A percentile compares a stretch with the other conserved stretches of the same genome.
phyloP scores from a whole-genome alignment of 2,797 vertebrate species.

The Periophthalmus magnuspinnatus region DNA sequence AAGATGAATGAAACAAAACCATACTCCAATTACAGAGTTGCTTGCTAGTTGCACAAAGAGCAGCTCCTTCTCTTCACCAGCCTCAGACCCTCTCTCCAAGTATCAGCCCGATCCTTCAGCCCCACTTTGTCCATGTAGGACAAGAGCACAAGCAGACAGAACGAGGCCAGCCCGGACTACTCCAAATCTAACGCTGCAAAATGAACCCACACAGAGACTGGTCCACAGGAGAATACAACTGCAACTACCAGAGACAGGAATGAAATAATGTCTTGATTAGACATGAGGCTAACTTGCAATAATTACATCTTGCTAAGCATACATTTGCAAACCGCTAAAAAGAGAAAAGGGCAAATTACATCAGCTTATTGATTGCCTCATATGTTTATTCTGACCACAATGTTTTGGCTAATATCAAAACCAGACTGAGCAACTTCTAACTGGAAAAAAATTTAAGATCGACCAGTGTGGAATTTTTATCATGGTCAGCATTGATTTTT shows the following conservation, averaged over 20 bases:
- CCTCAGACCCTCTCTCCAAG: slow-evolving; percentile 24
- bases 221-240: neutral
- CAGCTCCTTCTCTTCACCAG: slow-evolving; percentile 19
- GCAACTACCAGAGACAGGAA: neutral
- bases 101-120: slow-evolving; percentile 61
- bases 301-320: neutral
- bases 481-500: neutral
- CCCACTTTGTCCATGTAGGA: slow-evolving; percentile 46
- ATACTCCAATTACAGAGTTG: too few species aligned
- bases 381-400: neutral
- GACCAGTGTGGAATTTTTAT: neutral
- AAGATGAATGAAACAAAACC: too few species aligned
- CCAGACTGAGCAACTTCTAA: neutral
- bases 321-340: neutral
- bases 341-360: neutral
- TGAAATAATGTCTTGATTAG: neutral
- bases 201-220: neutral
- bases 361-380: neutral
- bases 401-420: neutral
- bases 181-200: slow-evolving; percentile 20
- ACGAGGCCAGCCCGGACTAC: slow-evolving; percentile 43
- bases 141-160: slow-evolving; percentile 57
- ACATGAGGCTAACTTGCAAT: neutral
- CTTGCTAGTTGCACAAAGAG: neutral
- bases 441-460: neutral